These are phyloP conservation scores for Jordanella pulchra DNA, from an alignment of 2,797 vertebrate species.

Conservation along the genomic window DNA sequence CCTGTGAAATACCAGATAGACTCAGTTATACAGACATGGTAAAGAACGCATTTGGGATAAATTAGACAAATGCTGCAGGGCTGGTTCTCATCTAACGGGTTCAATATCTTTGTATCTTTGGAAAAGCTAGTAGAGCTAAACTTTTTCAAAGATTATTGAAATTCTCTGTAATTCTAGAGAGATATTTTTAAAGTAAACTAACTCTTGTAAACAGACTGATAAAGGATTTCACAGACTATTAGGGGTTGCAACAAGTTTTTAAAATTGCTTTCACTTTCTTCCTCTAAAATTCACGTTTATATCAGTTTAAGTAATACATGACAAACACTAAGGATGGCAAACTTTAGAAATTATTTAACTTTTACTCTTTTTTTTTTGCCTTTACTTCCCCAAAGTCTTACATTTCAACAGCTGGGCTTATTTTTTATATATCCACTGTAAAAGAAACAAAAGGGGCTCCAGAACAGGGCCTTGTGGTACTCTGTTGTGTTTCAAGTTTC, in stretches of 20 bases:
- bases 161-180: too few species aligned
- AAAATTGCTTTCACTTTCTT: not conserved
- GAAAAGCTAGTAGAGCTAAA: too few species aligned
- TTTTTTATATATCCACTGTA: not conserved
- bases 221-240: not conserved
- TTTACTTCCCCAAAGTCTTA: not conserved
- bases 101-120: too few species aligned
- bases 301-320: not conserved
- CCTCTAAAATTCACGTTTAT: not conserved
- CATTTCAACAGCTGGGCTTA: not conserved
- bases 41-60: not conserved
- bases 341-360: not conserved
- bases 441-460: not conserved
- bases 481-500: not conserved
- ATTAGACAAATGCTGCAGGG: too few species aligned
- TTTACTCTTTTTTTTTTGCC: not conserved
- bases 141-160: too few species aligned
- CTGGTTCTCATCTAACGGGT: too few species aligned
- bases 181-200: not conserved
- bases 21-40: not conserved
- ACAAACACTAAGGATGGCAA: not conserved
- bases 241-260: not conserved
- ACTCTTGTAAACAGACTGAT: not conserved
- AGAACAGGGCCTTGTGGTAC: not conserved
- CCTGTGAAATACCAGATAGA: not conserved